Evolutionary conservation across 1,140 invertebrate species (phyloP), one percentile per base, ranked within the genome.

Genomic region (Acromyrmex charruanus): DNA sequence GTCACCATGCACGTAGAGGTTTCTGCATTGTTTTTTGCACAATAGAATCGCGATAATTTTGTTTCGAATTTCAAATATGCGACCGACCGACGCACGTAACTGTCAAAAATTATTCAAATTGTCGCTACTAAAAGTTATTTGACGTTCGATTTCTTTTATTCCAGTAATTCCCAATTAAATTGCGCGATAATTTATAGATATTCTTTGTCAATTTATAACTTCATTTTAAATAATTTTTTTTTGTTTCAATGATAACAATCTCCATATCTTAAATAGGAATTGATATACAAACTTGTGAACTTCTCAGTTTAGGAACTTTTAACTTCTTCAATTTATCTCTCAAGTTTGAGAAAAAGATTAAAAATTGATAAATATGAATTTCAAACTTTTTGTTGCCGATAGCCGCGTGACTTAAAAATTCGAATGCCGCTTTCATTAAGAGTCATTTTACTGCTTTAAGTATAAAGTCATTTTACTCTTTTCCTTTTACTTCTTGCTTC

Each of bases 11-110:
- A 85, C 51, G 16, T 61, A 71, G 14, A 10, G 44, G 25, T 61
- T 55, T 39, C 25, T 74, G 58, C 58, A 82, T 87, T 89, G 49
- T 89, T 77, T 89, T 89, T 44, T 85, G 58, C 74, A 18, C 39
- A 58, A 74, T 80, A 35, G 9, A n/a, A 31, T 72, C 68, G 31
- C 31, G 55, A 51, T 49, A 18, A 31, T 63, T 79, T 81, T 28
- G 49, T 31, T 68, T 44, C 16, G n/a, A 55, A 82, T 65, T 53
- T 55, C 58, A 55, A 12, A 61, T 88, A 35, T 35, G 16, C 28
- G 14, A 39, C 49, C 28, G 21, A 77, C 12, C 39, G 35, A 25
- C 16, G 6, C 39, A 9, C 74, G 58, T 28, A 39, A 49, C 21
- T 44, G 39, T 63, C 25, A 63, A 49, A 77, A 77, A 77, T 10